Conservation (phyloP, 1,140 invertebrate genomes). For the Brachionus rotundiformis region DNA sequence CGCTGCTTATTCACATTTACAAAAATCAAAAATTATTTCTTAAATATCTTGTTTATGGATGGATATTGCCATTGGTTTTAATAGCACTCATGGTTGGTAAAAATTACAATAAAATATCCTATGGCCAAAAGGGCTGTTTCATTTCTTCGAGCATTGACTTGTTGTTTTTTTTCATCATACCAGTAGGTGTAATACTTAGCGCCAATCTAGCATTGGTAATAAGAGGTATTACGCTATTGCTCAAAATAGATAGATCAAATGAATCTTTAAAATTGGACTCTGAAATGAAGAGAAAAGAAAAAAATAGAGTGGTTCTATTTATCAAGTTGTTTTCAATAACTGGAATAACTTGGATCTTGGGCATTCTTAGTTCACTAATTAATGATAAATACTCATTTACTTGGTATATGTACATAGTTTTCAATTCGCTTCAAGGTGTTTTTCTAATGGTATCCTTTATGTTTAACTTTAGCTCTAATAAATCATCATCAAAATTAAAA, state of each 20-base stretch:
- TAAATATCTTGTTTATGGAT: background rate
- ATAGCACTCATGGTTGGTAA: background rate
- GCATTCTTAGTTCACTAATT: background rate
- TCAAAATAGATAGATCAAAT: too few relatives aligned
- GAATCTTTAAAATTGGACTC: too few relatives aligned
- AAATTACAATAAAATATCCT: constrained; percentile 7
- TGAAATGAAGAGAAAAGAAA: too few relatives aligned
- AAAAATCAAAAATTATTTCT: background rate
- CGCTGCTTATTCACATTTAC: background rate
- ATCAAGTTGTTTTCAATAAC: background rate
- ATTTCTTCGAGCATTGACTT: background rate
- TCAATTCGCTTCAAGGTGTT: constrained; percentile 36
- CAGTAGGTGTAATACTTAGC: background rate
- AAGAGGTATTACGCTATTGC: background rate
- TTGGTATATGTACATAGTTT: constrained; percentile 14
- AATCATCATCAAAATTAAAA: too few relatives aligned
- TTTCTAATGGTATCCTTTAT: too few relatives aligned
- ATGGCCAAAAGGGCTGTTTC: background rate
- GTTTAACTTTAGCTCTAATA: too few relatives aligned
- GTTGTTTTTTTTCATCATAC: background rate
- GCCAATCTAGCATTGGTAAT: constrained; percentile 2
- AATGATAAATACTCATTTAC: constrained; percentile 12
- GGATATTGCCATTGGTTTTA: background rate
- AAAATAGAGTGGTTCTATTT: background rate
- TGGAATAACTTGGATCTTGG: constrained; percentile 6